Percentiles rank a stretch among this genome's conserved stretches.
Evolutionary conservation across 1,140 invertebrate genomes (phyloP).

Genomic region (Zaprionus capensis): DNA sequence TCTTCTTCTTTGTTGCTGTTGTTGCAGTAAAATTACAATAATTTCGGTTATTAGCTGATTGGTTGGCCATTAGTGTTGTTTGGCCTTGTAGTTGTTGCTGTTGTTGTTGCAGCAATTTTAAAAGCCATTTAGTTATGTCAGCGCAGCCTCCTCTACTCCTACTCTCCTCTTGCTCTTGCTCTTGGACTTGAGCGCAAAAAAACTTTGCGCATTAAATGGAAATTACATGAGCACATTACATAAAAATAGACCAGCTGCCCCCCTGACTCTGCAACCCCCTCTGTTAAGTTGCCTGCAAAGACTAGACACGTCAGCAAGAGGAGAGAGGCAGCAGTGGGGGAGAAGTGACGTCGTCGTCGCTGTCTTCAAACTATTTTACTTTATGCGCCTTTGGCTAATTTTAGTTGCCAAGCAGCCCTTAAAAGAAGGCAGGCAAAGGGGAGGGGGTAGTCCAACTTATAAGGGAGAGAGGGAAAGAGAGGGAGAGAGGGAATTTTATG

Average conservation of each 20-base stretch:
- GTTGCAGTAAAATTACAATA: slow-evolving; percentile 65
- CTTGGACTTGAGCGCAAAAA: slow-evolving; percentile 20
- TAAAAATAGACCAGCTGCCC: slow-evolving; percentile 33
- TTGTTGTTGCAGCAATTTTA: slow-evolving; percentile 4
- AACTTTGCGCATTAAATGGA: slow-evolving; percentile 42
- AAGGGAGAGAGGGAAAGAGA: neutral
- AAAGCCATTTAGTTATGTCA: slow-evolving; percentile 40
- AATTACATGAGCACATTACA: slow-evolving; percentile 39
- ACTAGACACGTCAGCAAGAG: no score
- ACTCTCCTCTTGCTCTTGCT: neutral
- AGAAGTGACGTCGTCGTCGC: slow-evolving; percentile 33
- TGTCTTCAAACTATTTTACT: slow-evolving; percentile 30
- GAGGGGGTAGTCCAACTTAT: neutral
- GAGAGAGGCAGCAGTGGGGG: neutral
- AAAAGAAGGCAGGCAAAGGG: neutral
- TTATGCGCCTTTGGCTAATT: slow-evolving; percentile 46
- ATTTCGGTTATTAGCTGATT: slow-evolving; percentile 74
- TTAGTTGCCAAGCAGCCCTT: slow-evolving; percentile 43
- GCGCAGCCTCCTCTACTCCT: slow-evolving; percentile 1
- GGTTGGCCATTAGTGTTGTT: slow-evolving; percentile 59
- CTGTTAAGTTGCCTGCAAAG: slow-evolving; percentile 30
- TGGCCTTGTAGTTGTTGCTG: slow-evolving; percentile 16
- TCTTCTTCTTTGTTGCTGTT: neutral
- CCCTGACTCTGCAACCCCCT: neutral
- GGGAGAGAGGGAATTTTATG: slow-evolving; percentile 56